These are phyloP conservation scores for Hybognathus amarus DNA, from an alignment of 2,797 vertebrate genomes.

Conservation along the genomic window DNA sequence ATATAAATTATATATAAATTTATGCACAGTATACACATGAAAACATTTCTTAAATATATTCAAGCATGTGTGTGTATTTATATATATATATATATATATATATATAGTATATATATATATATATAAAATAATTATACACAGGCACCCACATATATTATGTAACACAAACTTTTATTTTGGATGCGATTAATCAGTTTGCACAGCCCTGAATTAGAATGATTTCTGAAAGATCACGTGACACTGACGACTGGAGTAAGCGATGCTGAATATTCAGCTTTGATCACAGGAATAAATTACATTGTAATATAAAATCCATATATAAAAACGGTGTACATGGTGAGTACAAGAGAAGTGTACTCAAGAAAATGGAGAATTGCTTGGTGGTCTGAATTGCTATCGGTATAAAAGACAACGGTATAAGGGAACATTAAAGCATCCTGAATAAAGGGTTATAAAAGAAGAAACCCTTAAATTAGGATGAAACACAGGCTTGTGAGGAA, in stretches of 20 bases:
- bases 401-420: background rate
- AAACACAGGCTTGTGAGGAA: slow-evolving; percentile 9
- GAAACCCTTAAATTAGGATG: background rate
- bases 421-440: background rate
- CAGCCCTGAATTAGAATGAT: background rate
- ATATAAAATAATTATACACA: too few relatives aligned
- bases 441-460: slow-evolving; percentile 15
- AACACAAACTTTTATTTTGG: too few relatives aligned
- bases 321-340: background rate
- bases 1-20: too few relatives aligned
- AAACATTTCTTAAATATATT: too few relatives aligned
- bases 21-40: too few relatives aligned
- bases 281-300: background rate
- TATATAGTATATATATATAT: too few relatives aligned
- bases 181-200: too few relatives aligned
- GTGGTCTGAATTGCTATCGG: background rate
- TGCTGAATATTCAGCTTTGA: background rate
- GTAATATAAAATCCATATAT: background rate
- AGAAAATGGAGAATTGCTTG: background rate
- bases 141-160: too few relatives aligned
- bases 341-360: background rate
- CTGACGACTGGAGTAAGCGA: background rate
- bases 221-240: background rate
- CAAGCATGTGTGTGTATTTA: too few relatives aligned
- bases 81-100: too few relatives aligned